Conservation (phyloP, 2,797 vertebrate species). For the Moxostoma hubbsi region DNA sequence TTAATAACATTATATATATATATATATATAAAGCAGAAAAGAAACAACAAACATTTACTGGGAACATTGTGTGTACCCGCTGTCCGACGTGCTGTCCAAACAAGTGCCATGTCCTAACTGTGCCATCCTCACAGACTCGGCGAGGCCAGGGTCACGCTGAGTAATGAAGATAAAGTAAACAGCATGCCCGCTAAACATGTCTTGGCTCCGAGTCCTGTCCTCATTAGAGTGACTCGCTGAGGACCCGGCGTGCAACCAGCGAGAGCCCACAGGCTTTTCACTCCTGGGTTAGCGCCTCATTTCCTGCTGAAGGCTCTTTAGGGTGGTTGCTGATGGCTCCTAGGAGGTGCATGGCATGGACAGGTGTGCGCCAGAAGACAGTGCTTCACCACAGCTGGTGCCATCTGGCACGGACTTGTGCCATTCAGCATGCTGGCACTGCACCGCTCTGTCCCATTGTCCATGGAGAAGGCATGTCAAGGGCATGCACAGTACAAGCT, state of each 20-base stretch:
- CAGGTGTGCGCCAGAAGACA: slow-evolving; percentile 65
- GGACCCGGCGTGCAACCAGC: slow-evolving; percentile 48
- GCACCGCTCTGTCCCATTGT: slow-evolving; percentile 55
- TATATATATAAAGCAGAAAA: too few relatives aligned
- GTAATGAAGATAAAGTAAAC: slow-evolving; percentile 69
- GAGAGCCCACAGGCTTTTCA: slow-evolving; percentile 63
- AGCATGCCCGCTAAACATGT: slow-evolving; percentile 65
- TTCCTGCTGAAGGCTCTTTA: slow-evolving; percentile 67
- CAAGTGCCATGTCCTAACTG: slow-evolving; percentile 31
- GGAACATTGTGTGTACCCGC: slow-evolving; percentile 19
- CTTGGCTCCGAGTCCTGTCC: slow-evolving; percentile 57
- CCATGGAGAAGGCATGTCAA: slow-evolving; percentile 67
- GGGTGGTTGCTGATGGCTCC: slow-evolving; percentile 63
- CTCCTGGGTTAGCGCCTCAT: slow-evolving; percentile 67
- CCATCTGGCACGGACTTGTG: slow-evolving; percentile 61
- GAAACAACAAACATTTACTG: too few relatives aligned
- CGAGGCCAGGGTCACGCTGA: slow-evolving; percentile 59
- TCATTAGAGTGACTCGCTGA: slow-evolving; percentile 63
- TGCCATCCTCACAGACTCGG: slow-evolving; percentile 1
- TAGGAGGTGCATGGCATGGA: slow-evolving; percentile 63
- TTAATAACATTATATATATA: too few relatives aligned
- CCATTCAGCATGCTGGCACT: slow-evolving; percentile 61
- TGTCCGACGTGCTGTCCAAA: slow-evolving; percentile 39
- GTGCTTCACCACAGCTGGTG: slow-evolving; percentile 63
- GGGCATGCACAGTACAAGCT: slow-evolving; percentile 69